phyloP scores from a whole-genome alignment of 2,113 vertebrate species.

The Corythaeola cristata region DNA sequence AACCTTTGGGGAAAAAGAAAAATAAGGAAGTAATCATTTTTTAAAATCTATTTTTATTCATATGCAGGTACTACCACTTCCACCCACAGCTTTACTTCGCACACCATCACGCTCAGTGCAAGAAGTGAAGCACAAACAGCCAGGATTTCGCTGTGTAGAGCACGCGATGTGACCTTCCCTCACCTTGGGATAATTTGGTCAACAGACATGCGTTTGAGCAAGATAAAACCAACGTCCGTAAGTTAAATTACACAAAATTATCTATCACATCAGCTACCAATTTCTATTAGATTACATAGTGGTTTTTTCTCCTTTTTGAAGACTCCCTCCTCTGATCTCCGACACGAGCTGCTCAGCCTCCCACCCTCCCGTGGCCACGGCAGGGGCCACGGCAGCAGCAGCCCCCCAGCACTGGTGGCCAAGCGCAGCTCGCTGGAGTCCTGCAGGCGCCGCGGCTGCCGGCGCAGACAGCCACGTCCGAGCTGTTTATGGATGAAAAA shows the following conservation, averaged over 20 bases:
- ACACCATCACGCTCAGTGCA: too few species aligned
- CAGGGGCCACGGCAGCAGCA: too few species aligned
- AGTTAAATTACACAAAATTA: neutral
- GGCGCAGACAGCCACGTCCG: too few species aligned
- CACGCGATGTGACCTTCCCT: neutral
- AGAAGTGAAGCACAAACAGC: neutral
- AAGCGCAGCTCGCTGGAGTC: neutral
- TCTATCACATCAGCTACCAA: neutral
- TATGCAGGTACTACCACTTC: neutral
- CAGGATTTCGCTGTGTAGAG: too few species aligned
- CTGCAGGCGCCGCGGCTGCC: neutral
- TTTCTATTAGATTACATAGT: neutral
- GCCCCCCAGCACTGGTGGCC: too few species aligned
- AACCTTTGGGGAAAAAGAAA: neutral
- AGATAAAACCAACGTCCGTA: neutral
- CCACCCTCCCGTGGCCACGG: too few species aligned
- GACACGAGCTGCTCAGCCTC: too few species aligned
- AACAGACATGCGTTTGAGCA: neutral
- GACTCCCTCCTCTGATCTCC: too few species aligned
- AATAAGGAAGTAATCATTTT: neutral
- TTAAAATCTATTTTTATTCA: neutral
- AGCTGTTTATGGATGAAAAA: neutral
- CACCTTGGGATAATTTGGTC: neutral
- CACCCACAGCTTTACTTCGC: neutral
- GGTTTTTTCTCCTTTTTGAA: neutral